A percentile compares a stretch with the other conserved stretches of the same genome.
These are phyloP conservation scores for Papilio gigon DNA, from an alignment of 2,888 invertebrate species.

Conservation along the genomic window DNA sequence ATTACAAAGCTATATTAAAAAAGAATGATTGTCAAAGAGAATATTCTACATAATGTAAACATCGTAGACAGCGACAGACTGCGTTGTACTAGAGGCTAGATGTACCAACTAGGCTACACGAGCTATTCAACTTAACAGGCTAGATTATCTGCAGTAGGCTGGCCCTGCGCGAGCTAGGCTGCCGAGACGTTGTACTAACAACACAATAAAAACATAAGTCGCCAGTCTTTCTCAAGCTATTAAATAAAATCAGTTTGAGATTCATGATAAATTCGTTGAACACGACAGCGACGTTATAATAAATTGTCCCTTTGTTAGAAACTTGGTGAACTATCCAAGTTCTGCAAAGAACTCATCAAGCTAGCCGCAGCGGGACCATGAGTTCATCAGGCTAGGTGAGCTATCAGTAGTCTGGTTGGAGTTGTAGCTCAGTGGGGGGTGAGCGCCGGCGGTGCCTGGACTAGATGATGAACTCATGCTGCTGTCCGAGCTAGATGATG, in stretches of 20 bases:
- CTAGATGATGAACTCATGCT: slow-evolving; percentile 34
- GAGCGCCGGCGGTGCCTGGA: slow-evolving; percentile 2
- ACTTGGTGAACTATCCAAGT: slow-evolving; percentile 16
- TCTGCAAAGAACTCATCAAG: slow-evolving; percentile 5
- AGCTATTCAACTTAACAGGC: slow-evolving; percentile 4
- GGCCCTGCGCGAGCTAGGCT: neutral
- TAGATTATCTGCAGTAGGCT: neutral
- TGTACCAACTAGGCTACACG: slow-evolving; percentile 14
- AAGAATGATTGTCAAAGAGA: slow-evolving; percentile 16
- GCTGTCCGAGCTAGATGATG: slow-evolving; percentile 35
- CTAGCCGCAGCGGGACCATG: slow-evolving; percentile 9
- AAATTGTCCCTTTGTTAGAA: slow-evolving; percentile 19
- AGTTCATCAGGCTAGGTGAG: slow-evolving; percentile 6
- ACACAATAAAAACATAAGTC: neutral
- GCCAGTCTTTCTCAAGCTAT: slow-evolving; percentile 12
- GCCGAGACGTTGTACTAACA: neutral
- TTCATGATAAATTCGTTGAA: slow-evolving; percentile 25
- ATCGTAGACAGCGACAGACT: neutral
- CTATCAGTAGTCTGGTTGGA: neutral
- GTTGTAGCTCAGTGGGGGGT: neutral
- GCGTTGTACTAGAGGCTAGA: slow-evolving; percentile 14
- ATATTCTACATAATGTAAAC: slow-evolving; percentile 6
- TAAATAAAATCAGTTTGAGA: neutral
- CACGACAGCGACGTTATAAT: slow-evolving; percentile 10
- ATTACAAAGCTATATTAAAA: slow-evolving; percentile 20